Evolutionary conservation across 2,888 invertebrate species (phyloP), one percentile per base, ranked within the genome.

Genomic region (Scelioninae gen. 1): DNA sequence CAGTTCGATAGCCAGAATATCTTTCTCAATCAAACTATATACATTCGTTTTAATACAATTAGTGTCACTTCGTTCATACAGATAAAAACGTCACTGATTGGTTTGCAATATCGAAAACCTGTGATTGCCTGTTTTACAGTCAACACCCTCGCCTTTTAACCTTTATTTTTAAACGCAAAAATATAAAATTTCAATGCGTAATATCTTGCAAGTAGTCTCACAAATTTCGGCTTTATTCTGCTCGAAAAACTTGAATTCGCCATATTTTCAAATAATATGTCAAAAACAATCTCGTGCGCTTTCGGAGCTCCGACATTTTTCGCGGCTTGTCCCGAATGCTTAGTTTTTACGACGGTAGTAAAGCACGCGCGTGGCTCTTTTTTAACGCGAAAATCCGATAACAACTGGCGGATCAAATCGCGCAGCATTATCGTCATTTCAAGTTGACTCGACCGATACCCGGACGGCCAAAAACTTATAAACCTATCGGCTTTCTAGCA

Each of bases 301-400:
- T 53, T 53, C 10, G 29, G 55, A n/a, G n/a, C n/a, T n/a, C 31
- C 32, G 31, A 32, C 55, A 60, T 81, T 81, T 84, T 83, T 78
- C 75, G 55, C 60, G 43, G 43, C 34, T 34, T 34, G 29, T 34
- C 34, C 55, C 45, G 45, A 40, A 66, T 62, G 65, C 68, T 83
- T 76, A 53, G 72, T 68, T 85, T 79, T 84, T 82, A 84, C 60
- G 79, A 69, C 49, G 55, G 16, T 55, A 66, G 62, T 53, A 58
- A 23, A 51, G 65, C 32, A 23, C 47, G 58, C 43, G 60, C 66
- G 23, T 34, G 32, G 40, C 78, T 63, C 81, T 81, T 78, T 84
- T 87, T 87, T 86, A 87, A 83, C 84, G 85, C 83, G 88, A 88
- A 87, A 88, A 88, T 86, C 85, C 88, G 85, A 88, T 88, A 88